Evolutionary conservation across 1,140 invertebrate genomes (phyloP), one percentile per base, ranked within the genome.

Genomic region (Maniola jurtina): DNA sequence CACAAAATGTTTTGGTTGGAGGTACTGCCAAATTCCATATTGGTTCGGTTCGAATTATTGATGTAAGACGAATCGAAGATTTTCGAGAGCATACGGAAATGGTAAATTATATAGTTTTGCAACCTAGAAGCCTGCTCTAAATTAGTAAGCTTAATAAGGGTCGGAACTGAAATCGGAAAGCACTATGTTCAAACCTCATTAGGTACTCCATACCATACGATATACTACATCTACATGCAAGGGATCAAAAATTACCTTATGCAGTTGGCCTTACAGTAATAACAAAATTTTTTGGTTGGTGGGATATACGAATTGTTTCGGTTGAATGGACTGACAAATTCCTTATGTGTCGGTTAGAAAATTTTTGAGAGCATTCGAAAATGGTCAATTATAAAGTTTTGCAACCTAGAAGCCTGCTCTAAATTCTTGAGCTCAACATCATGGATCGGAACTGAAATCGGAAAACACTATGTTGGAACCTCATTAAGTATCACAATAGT

Each of bases 1-100:
- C 16, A 52, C 48, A 34, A 45, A 34, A 55, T 55, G 33, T 34
- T 55, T 55, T 25, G 52, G 16, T 55, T 55, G 16, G 7, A 25
- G 16, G 48, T 0, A 58, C 47, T 42, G 38, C 35, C 25, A 35
- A 35, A 35, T 56, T 56, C 33, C 33, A 11, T 50, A 40, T 16
- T 6, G 48, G 48, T 50, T 16, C 16, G 6, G 40, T 1, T 42
- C 0, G 40, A 13, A 42, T 5, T n/a, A n/a, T n/a, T n/a, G n/a
- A n/a, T n/a, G n/a, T n/a, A n/a, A n/a, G n/a, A n/a, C n/a, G n/a
- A n/a, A n/a, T n/a, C n/a, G n/a, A n/a, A n/a, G n/a, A 42, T 42
- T 42, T 42, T 42, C 40, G 13, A 13, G 40, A 13, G 8, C 13
- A 10, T 13, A 2, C 13, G 13, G 5, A 13, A 42, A 1, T 42